Evolutionary conservation across 2,113 vertebrate genomes (phyloP), one percentile per base, ranked within the genome.

Genomic region (Onychostoma macrolepis): DNA sequence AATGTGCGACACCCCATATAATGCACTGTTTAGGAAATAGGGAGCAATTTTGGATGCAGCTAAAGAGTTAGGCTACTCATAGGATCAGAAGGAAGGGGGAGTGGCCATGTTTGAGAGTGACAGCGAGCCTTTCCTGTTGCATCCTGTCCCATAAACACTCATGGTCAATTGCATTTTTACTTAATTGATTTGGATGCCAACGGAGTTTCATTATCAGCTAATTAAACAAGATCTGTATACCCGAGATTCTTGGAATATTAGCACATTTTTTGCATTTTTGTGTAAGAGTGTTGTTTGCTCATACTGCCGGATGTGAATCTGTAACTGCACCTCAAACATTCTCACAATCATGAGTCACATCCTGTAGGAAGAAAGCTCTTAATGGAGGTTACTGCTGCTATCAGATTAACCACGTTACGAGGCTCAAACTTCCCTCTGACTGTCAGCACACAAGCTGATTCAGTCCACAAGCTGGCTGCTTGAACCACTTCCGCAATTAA

Each of bases 321-420:
- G 56, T 81, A 84, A 85, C 80, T 56, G 19, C 83, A 41, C 45
- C 71, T 86, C 50, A 45, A 30, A 43, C 83, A 85, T 56, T 77
- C 83, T 67, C 19, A 53, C 10, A 50, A 45, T 38, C 69, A 19
- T 87, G 88, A 89, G 65, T 87, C 88, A 89, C 48, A 67, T 87
- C 85, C 77, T 71, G 67, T 77, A 85, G 85, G 85, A 89, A 89
- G 69, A 28, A 45, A 41, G 81, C 61, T 58, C 33, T 76, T 82
- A 69, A 53, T 77, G 78, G 38, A 38, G 53, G 81, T 87, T 58
- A 38, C 53, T 53, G 26, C 65, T 69, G 72, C 87, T 71, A 28
- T 81, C 82, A 81, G 69, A 87, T 87, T 43, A 58, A 61, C 77
- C 56, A 43, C 24, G 43, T 89, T 71, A 81, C 24, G 12, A 43